Evolutionary conservation across 2,888 invertebrate genomes (phyloP).

Genomic region (Hydrotaea diabolus): DNA sequence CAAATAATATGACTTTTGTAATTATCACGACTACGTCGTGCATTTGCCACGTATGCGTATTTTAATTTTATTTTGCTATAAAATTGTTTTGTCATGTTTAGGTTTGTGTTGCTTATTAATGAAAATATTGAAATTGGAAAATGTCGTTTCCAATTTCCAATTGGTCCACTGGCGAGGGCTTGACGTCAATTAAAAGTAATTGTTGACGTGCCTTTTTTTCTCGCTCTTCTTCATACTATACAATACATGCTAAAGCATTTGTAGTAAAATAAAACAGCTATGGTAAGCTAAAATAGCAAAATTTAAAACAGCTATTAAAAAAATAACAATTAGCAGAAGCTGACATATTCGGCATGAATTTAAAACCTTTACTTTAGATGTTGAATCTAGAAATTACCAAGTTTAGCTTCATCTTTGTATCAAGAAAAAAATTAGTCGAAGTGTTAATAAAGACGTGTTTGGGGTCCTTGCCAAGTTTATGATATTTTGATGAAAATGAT

Average conservation of each 20-base stretch:
- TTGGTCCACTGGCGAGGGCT: conserved; percentile 3
- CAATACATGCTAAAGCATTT: neutral
- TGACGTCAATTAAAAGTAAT: conserved; percentile 32
- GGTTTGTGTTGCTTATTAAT: neutral
- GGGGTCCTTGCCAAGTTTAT: too few species aligned
- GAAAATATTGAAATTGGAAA: neutral
- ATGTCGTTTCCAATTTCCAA: conserved; percentile 10
- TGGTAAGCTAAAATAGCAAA: neutral
- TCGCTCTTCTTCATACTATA: neutral
- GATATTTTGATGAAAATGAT: too few species aligned
- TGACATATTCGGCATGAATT: too few species aligned
- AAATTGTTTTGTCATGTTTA: neutral
- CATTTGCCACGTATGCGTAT: neutral
- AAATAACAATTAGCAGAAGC: too few species aligned
- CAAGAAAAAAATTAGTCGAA: too few species aligned
- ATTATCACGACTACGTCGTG: neutral
- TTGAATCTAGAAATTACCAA: too few species aligned
- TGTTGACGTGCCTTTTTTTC: conserved; percentile 9
- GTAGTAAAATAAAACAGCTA: neutral
- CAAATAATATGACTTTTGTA: neutral
- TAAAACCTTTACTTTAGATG: too few species aligned
- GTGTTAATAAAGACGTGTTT: too few species aligned
- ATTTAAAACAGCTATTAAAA: too few species aligned
- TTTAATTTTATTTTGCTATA: neutral
- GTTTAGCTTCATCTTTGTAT: too few species aligned